phyloP scores from a whole-genome alignment of 2,113 vertebrate genomes.

The Apodemus sylvaticus region DNA sequence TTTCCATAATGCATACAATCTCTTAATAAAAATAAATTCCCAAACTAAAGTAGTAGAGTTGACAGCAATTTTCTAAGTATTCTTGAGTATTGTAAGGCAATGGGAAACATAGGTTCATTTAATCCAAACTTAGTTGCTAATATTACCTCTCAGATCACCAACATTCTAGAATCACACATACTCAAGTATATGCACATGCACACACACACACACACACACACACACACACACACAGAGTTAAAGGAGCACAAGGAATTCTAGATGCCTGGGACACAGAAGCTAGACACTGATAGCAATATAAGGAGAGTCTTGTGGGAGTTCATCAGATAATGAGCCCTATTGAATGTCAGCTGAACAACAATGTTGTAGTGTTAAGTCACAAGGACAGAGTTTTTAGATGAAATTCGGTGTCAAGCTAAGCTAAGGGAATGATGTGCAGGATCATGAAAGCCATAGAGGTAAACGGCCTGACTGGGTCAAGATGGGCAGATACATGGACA shows the following conservation, averaged over 20 bases:
- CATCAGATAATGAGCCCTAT: neutral
- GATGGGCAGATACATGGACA: neutral
- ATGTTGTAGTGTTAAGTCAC: too few species aligned
- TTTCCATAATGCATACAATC: neutral
- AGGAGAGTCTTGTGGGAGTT: neutral
- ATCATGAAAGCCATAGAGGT: too few species aligned
- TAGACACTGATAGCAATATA: neutral
- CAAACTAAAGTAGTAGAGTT: neutral
- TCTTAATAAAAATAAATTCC: neutral
- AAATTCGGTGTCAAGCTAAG: neutral
- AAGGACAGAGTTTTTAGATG: neutral
- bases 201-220: neutral
- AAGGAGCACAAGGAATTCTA: neutral
- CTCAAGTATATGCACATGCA: too few species aligned
- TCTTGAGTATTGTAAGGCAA: neutral
- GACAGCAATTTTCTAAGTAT: neutral
- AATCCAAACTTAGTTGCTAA: neutral
- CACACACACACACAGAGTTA: neutral
- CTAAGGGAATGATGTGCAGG: too few species aligned
- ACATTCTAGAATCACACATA: neutral
- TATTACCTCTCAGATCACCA: neutral
- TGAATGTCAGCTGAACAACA: neutral
- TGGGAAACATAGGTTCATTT: neutral
- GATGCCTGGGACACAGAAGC: neutral
- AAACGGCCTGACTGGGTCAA: neutral